Evolutionary conservation across 2,888 invertebrate species (phyloP).

Genomic region (Plagodis pulveraria): DNA sequence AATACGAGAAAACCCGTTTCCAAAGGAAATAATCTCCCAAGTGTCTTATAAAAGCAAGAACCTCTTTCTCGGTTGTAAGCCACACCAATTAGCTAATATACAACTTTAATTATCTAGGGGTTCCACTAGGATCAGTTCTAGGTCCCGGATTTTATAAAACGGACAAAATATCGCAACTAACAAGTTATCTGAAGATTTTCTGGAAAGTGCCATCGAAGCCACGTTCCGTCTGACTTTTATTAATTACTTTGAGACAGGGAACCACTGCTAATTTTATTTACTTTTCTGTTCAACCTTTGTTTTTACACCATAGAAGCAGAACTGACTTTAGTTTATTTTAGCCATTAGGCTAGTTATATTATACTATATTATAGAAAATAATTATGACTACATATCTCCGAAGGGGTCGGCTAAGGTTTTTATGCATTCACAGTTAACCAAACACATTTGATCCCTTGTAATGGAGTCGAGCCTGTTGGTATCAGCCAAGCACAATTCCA

Average conservation of each 20-base stretch:
- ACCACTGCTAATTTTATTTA: conserved; percentile 2
- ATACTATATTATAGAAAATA: no score
- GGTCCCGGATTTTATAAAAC: conserved; percentile 32
- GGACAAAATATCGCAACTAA: conserved; percentile 42
- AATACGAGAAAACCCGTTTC: not conserved
- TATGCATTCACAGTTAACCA: no score
- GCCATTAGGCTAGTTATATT: no score
- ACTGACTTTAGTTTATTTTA: no score
- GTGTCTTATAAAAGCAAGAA: not conserved
- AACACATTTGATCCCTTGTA: no score
- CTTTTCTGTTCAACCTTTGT: not conserved
- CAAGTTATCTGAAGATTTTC: conserved; percentile 49
- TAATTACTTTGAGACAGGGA: conserved; percentile 49
- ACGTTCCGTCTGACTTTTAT: conserved; percentile 49
- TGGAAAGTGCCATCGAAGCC: conserved; percentile 47
- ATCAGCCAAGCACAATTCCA: no score
- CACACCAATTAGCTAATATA: conserved; percentile 19
- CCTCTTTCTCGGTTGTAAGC: conserved; percentile 1
- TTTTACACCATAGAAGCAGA: no score
- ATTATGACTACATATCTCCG: no score
- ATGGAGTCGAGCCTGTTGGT: no score
- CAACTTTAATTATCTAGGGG: conserved; percentile 36
- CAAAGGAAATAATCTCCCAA: conserved; percentile 4
- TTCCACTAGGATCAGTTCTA: conserved; percentile 31
- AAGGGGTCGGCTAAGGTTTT: no score